Percentiles rank a stretch among this genome's conserved stretches.
Conservation (phyloP, 2,113 vertebrate species). For the Lethenteron camtschaticum region DNA sequence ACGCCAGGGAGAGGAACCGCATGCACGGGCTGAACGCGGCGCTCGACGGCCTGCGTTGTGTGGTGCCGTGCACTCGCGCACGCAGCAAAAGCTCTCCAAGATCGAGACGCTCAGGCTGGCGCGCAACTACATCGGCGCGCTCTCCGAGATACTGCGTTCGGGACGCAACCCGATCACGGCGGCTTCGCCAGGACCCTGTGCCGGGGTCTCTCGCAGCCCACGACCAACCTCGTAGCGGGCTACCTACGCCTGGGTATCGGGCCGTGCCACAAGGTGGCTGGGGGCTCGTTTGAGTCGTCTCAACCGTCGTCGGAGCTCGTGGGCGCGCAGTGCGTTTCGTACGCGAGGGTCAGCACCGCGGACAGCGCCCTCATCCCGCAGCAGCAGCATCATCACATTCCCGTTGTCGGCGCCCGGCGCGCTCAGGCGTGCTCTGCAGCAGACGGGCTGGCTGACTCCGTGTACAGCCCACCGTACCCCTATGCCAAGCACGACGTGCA, state of each 20-base stretch:
- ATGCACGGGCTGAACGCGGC: conserved; percentile 92
- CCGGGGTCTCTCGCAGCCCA: conserved; percentile 64
- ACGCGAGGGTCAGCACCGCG: too few relatives aligned
- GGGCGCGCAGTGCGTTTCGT: too few relatives aligned
- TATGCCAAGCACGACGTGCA: too few relatives aligned
- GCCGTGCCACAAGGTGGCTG: too few relatives aligned
- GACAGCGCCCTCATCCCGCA: too few relatives aligned
- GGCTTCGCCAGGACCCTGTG: conserved; percentile 73
- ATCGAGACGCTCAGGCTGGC: conserved; percentile 75
- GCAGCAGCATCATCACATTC: too few relatives aligned
- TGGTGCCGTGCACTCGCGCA: conserved; percentile 84
- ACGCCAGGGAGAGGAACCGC: conserved; percentile 65
- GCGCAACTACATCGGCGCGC: conserved; percentile 90
- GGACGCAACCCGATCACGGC: conserved; percentile 65
- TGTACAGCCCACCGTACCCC: too few relatives aligned
- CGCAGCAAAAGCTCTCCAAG: conserved; percentile 65
- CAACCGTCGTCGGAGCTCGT: too few relatives aligned
- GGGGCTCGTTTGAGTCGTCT: too few relatives aligned
- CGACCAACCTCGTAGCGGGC: conserved; percentile 68
- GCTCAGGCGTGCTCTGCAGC: too few relatives aligned
- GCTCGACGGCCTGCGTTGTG: conserved; percentile 81
- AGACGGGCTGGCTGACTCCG: too few relatives aligned
- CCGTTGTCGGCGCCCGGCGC: too few relatives aligned
- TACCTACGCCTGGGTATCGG: conserved; percentile 25
- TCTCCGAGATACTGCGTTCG: conserved; percentile 76